phyloP scores from a whole-genome alignment of 2,888 invertebrate species.

The Phania funesta region DNA sequence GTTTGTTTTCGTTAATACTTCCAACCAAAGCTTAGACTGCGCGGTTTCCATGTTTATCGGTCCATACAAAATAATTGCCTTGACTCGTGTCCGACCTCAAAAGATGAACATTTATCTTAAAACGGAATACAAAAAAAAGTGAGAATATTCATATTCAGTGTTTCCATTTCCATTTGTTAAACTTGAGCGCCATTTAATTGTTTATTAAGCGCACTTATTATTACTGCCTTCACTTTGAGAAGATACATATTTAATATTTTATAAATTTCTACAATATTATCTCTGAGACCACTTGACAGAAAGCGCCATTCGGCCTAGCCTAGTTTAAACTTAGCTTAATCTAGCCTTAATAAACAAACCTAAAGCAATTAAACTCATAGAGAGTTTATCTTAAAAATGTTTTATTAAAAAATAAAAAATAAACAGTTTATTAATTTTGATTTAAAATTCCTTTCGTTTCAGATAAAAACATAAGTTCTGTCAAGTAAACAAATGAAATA shows the following conservation, averaged over 20 bases:
- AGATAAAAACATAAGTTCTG: constrained; percentile 51
- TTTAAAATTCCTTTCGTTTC: constrained; percentile 58
- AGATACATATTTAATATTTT: neutral
- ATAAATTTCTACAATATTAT: constrained; percentile 20
- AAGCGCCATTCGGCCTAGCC: constrained; percentile 51
- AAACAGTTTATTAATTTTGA: constrained; percentile 37
- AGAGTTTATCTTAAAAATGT: constrained; percentile 39
- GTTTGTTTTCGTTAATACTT: too few relatives aligned
- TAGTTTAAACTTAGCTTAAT: constrained; percentile 52
- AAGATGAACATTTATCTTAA: too few relatives aligned
- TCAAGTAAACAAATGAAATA: constrained; percentile 59
- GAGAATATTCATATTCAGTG: too few relatives aligned
- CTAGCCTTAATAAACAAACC: constrained; percentile 48
- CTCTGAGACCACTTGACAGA: constrained; percentile 16
- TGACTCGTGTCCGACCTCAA: too few relatives aligned
- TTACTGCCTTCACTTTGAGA: neutral
- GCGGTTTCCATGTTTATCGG: too few relatives aligned
- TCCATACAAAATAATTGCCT: too few relatives aligned
- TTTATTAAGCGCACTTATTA: neutral
- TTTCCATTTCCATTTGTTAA: neutral
- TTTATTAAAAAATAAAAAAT: constrained; percentile 31
- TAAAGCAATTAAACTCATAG: constrained; percentile 43
- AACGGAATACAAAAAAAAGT: too few relatives aligned
- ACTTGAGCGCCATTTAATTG: neutral
- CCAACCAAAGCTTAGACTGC: too few relatives aligned